Percentiles rank a stretch among this genome's conserved stretches.
These are phyloP conservation scores for Diaperis boleti DNA, from an alignment of 2,888 invertebrate species.

Conservation along the genomic window DNA sequence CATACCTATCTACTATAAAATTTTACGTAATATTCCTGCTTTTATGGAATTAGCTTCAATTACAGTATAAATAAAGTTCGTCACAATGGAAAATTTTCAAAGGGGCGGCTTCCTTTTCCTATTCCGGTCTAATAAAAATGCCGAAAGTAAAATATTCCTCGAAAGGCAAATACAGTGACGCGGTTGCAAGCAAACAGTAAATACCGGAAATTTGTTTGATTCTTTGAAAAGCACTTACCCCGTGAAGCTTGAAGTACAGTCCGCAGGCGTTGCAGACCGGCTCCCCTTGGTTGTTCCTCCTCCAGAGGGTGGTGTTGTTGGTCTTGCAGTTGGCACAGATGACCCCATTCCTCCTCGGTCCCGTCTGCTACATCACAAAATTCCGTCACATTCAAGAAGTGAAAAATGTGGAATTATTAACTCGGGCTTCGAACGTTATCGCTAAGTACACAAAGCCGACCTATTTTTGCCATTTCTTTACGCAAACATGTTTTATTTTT, in stretches of 20 bases:
- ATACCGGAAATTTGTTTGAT: constrained; percentile 8
- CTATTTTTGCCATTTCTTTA: constrained; percentile 40
- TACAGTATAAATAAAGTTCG: no score
- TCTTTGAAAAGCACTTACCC: constrained; percentile 68
- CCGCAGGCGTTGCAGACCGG: constrained; percentile 99
- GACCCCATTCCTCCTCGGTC: constrained; percentile 79
- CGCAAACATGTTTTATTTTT: constrained; percentile 21
- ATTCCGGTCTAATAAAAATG: constrained; percentile 34
- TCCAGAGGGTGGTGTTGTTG: constrained; percentile 95
- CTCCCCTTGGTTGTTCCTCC: constrained; percentile 97
- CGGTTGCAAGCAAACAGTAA: neutral
- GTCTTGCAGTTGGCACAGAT: constrained; percentile 97
- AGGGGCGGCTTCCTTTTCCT: constrained; percentile 37
- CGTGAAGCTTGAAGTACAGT: constrained; percentile 87
- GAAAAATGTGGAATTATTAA: neutral
- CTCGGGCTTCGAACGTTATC: constrained; percentile 31
- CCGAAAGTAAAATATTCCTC: constrained; percentile 2
- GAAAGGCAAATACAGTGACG: neutral
- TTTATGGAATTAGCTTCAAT: no score
- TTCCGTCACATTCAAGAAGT: constrained; percentile 6
- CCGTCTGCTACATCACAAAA: constrained; percentile 64
- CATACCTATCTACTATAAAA: no score
- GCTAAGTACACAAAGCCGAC: constrained; percentile 40
- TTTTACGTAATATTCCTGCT: neutral
- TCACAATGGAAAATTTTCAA: neutral